Evolutionary conservation across 2,797 vertebrate species (phyloP).

Genomic region (Meda fulgida): DNA sequence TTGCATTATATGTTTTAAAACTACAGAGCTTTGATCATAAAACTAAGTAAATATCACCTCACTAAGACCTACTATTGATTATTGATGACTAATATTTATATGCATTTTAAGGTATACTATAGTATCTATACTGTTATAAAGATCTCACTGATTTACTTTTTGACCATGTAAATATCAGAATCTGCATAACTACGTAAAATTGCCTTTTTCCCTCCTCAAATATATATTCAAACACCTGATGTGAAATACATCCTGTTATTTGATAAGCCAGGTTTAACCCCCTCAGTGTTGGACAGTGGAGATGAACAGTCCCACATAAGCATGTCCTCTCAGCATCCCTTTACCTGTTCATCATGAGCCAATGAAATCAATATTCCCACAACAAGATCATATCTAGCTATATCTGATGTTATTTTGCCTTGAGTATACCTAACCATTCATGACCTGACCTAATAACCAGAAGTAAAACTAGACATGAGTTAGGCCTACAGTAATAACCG

Average conservation of each 20-base stretch:
- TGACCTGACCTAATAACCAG: neutral
- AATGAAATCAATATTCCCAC: neutral
- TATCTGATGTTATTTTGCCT: neutral
- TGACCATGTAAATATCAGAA: too few relatives aligned
- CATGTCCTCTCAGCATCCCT: constrained; percentile 9
- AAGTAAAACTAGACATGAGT: neutral
- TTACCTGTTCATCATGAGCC: neutral
- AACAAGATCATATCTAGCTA: neutral
- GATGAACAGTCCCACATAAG: neutral
- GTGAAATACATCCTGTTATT: neutral
- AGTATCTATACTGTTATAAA: neutral
- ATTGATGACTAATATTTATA: too few relatives aligned
- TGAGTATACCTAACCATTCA: too few relatives aligned
- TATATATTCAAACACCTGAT: neutral
- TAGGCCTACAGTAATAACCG: too few relatives aligned
- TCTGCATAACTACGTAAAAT: neutral
- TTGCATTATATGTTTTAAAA: neutral
- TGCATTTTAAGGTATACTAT: neutral
- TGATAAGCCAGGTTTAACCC: neutral
- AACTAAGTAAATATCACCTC: neutral
- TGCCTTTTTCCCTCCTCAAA: neutral
- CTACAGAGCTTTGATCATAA: neutral
- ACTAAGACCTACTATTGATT: neutral
- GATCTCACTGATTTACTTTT: neutral
- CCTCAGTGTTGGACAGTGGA: neutral